These are phyloP conservation scores for Dascillus cervinus DNA, from an alignment of 2,888 invertebrate genomes.

Conservation along the genomic window DNA sequence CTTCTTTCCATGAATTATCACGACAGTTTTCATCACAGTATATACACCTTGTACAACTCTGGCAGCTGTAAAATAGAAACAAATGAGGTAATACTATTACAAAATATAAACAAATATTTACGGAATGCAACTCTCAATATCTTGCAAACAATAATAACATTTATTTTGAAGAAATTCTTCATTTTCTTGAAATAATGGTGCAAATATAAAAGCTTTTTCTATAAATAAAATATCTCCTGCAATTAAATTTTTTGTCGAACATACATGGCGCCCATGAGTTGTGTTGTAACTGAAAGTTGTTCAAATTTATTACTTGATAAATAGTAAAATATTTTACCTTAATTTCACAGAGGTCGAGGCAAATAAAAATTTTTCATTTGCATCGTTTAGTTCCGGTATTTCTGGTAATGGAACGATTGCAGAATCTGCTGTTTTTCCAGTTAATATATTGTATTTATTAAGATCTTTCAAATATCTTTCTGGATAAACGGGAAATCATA, in stretches of 20 bases:
- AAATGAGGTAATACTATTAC: constrained; percentile 8
- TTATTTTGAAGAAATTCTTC: constrained; percentile 42
- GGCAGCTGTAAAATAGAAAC: constrained; percentile 49
- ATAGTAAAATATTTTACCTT: constrained; percentile 26
- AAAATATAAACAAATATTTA: constrained; percentile 6
- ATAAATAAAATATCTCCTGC: constrained; percentile 68
- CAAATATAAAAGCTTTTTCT: constrained; percentile 75
- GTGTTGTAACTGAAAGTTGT: constrained; percentile 43
- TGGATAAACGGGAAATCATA: no score
- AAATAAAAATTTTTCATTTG: background rate
- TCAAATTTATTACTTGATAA: constrained; percentile 18
- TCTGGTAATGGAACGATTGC: constrained; percentile 5
- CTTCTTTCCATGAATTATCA: constrained; percentile 44
- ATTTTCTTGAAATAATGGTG: constrained; percentile 52
- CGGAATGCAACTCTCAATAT: constrained; percentile 7
- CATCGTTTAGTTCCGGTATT: constrained; percentile 1
- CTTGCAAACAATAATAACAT: constrained; percentile 65
- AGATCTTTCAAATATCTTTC: no score
- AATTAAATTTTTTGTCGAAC: constrained; percentile 50
- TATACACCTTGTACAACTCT: constrained; percentile 54
- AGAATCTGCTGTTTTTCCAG: constrained; percentile 1
- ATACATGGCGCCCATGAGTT: constrained; percentile 58
- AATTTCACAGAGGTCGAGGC: background rate
- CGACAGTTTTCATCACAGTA: constrained; percentile 64
- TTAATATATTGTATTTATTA: no score